These are phyloP conservation scores for Hyperoplus lanceolatus DNA, from an alignment of 2,797 vertebrate species.

Conservation along the genomic window DNA sequence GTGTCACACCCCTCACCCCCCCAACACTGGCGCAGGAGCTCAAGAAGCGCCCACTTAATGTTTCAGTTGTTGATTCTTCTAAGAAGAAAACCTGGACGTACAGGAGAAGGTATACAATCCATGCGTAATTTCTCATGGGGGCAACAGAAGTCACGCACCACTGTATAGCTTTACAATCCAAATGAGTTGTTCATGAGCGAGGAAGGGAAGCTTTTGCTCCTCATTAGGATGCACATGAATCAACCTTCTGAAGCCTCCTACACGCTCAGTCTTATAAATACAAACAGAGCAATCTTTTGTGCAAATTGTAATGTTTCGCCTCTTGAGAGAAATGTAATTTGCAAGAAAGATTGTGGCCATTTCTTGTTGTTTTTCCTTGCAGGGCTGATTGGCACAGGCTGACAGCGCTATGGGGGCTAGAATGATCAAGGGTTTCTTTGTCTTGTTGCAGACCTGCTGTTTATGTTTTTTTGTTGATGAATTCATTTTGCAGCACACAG, in stretches of 20 bases:
- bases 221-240: slow-evolving; percentile 62
- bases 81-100: no score
- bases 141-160: no score
- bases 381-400: slow-evolving; percentile 51
- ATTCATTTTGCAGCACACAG: slow-evolving; percentile 87
- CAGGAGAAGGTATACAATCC: no score
- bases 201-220: slow-evolving; percentile 32
- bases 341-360: slow-evolving; percentile 70
- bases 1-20: no score
- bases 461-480: slow-evolving; percentile 48
- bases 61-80: no score
- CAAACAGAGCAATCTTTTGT: slow-evolving; percentile 46
- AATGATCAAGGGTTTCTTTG: slow-evolving; percentile 42
- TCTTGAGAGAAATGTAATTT: slow-evolving; percentile 56
- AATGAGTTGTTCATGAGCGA: slow-evolving; percentile 28
- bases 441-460: slow-evolving; percentile 28
- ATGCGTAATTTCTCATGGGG: no score
- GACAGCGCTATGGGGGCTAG: slow-evolving; percentile 31
- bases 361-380: slow-evolving; percentile 36
- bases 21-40: no score
- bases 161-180: no score
- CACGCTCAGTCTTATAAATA: slow-evolving; percentile 56
- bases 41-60: no score
- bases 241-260: slow-evolving; percentile 51
- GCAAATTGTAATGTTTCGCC: slow-evolving; percentile 34